A percentile compares a stretch with the other conserved stretches of the same genome.
phyloP scores from a whole-genome alignment of 1,140 invertebrate species.

The Drosophila bocqueti region DNA sequence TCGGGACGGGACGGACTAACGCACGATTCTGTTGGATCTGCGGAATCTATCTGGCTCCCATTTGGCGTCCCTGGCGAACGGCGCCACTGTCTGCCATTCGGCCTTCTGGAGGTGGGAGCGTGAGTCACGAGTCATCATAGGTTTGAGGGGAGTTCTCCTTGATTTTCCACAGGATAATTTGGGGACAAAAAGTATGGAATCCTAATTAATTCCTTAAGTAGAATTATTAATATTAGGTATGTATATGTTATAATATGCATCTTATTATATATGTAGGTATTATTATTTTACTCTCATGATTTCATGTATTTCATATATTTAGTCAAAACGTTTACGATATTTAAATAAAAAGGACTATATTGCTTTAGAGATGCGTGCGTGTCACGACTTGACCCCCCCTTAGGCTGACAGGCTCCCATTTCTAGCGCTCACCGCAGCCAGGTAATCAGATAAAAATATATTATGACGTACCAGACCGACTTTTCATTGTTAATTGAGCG shows the following conservation, averaged over 20 bases:
- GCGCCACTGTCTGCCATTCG: conserved; percentile 47
- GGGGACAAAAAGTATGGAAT: neutral
- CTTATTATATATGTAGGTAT: neutral
- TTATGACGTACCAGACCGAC: conserved; percentile 78
- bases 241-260: neutral
- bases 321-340: too few species aligned
- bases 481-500: conserved; percentile 81
- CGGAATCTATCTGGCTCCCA: conserved; percentile 22
- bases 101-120: conserved; percentile 2
- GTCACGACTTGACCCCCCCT: neutral
- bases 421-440: conserved; percentile 25
- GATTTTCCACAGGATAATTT: neutral
- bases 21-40: conserved; percentile 57
- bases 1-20: conserved; percentile 49
- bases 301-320: neutral
- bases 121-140: conserved; percentile 11
- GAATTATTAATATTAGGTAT: neutral
- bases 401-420: neutral
- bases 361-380: conserved; percentile 10
- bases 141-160: too few species aligned
- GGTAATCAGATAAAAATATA: conserved; percentile 80
- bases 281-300: neutral
- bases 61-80: conserved; percentile 41
- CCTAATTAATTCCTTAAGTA: too few species aligned
- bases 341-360: neutral